phyloP scores from a whole-genome alignment of 2,797 vertebrate species.

The Eulemur coronatus region DNA sequence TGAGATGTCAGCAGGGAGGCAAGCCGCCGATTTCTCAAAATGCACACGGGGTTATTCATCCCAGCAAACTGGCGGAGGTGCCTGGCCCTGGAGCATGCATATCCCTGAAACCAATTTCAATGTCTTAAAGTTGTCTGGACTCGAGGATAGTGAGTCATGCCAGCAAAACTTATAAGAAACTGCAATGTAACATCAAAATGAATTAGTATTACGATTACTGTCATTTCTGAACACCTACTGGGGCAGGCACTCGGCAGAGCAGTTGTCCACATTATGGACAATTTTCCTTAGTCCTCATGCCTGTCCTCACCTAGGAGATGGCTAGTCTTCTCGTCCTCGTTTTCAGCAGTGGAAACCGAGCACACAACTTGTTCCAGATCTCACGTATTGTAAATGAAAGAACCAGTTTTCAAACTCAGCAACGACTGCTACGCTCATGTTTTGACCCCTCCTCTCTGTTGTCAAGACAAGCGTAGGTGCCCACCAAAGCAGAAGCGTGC shows the following conservation, averaged over 20 bases:
- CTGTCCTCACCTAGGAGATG: background rate
- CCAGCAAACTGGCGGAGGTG: background rate
- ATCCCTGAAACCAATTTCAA: background rate
- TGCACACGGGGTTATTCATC: background rate
- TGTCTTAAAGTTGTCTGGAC: background rate
- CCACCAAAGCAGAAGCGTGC: accelerated
- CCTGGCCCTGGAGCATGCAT: background rate
- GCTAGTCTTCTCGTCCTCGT: background rate
- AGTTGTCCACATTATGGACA: accelerated
- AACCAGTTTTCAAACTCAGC: background rate
- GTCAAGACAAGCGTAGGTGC: background rate
- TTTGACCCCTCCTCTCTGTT: background rate
- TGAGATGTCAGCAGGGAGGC: background rate
- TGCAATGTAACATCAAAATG: too few species aligned
- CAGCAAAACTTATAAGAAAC: background rate
- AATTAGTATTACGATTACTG: accelerated
- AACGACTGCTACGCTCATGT: background rate
- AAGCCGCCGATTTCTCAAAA: background rate
- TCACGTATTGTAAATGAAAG: background rate
- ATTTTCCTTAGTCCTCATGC: background rate
- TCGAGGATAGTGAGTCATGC: background rate
- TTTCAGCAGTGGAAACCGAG: background rate
- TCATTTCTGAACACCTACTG: background rate
- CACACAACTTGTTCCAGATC: background rate
- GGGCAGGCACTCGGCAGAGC: accelerated